phyloP scores from a whole-genome alignment of 2,113 vertebrate species.

The Mobula hypostoma region DNA sequence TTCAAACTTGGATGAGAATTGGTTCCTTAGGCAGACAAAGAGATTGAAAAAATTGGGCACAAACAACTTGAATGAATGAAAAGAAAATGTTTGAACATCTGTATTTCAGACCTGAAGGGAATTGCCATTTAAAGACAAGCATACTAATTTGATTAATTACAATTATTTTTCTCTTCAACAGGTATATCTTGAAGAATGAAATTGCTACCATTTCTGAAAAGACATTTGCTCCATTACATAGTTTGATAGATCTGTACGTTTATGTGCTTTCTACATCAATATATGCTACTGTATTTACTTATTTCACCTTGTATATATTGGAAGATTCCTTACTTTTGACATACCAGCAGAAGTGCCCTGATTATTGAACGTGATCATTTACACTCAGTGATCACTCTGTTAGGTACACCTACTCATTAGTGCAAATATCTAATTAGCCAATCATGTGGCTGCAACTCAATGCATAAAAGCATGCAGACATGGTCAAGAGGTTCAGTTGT shows the following conservation, averaged over 20 bases:
- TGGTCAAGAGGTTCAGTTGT: too few relatives aligned
- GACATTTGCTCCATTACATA: conserved; percentile 65
- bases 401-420: too few relatives aligned
- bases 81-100: neutral
- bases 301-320: neutral
- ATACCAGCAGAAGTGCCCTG: neutral
- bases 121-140: neutral
- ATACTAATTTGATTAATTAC: neutral
- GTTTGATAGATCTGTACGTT: conserved; percentile 61
- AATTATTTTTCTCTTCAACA: conserved; percentile 44
- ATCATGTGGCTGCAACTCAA: too few relatives aligned
- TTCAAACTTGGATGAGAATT: neutral
- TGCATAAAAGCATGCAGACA: too few relatives aligned
- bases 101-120: neutral
- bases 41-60: neutral
- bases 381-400: too few relatives aligned
- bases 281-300: neutral
- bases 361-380: neutral
- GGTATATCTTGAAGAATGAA: conserved; percentile 65
- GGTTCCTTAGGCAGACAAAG: neutral
- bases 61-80: neutral
- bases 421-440: too few relatives aligned
- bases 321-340: neutral
- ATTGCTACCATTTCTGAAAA: conserved; percentile 63
- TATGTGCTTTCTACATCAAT: neutral